Conservation (phyloP, 2,888 invertebrate species). For the Eilema caniola region DNA sequence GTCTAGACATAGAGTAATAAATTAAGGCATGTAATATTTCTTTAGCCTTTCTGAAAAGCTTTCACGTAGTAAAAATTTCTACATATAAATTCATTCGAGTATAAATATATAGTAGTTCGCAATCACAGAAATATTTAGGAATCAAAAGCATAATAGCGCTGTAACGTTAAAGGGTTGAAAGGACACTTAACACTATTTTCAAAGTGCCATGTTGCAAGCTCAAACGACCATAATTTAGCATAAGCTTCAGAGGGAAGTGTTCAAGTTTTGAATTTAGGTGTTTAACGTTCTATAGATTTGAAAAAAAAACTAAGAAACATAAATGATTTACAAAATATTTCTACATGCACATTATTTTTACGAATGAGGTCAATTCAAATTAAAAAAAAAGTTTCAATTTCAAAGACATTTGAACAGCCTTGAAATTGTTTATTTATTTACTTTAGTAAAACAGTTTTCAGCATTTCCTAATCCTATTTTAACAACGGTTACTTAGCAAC, state of each 20-base stretch:
- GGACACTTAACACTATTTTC: neutral
- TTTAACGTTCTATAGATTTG: neutral
- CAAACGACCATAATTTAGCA: neutral
- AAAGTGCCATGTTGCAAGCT: neutral
- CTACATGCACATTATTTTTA: neutral
- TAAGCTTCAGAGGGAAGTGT: too few species aligned
- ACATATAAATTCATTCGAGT: neutral
- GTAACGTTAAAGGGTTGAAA: neutral
- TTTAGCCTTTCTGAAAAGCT: constrained; percentile 33
- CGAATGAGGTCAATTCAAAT: neutral
- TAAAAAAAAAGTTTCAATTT: neutral
- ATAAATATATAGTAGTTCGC: neutral
- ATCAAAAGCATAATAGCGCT: neutral
- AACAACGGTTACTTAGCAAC: neutral
- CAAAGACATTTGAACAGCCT: neutral
- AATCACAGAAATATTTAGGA: neutral
- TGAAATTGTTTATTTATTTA: neutral
- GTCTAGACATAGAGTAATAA: constrained; percentile 32
- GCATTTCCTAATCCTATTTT: neutral
- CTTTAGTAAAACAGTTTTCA: neutral
- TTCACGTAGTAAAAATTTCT: constrained; percentile 2
- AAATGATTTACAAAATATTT: neutral
- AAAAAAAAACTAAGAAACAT: neutral
- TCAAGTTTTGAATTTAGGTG: neutral
- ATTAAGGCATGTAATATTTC: constrained; percentile 32